Percentiles rank a stretch among this genome's conserved stretches.
phyloP scores from a whole-genome alignment of 2,797 vertebrate species.

The Muscicapa striata region DNA sequence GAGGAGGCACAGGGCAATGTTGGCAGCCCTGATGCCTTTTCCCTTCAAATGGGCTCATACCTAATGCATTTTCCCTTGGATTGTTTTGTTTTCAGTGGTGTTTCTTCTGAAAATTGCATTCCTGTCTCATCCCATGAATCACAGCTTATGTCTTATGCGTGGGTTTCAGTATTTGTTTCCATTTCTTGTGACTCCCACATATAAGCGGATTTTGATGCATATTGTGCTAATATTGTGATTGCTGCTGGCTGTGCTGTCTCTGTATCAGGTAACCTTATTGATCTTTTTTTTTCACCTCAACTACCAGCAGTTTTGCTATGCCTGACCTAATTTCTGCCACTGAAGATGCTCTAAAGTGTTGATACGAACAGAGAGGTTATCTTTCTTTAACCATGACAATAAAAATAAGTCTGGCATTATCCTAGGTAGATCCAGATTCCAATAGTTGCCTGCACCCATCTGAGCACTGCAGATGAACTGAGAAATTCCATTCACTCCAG shows the following conservation, averaged over 20 bases:
- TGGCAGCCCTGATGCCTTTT: slow-evolving; percentile 14
- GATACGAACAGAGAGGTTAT: slow-evolving; percentile 6
- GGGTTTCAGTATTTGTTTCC: slow-evolving; percentile 45
- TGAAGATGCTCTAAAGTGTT: slow-evolving; percentile 34
- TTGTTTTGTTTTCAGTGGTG: slow-evolving; percentile 37
- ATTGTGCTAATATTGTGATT: slow-evolving; percentile 56
- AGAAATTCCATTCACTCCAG: neutral
- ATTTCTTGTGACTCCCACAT: slow-evolving; percentile 21
- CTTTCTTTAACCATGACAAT: slow-evolving; percentile 24
- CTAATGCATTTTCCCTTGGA: slow-evolving; percentile 33
- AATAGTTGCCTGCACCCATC: neutral
- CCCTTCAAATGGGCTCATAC: neutral
- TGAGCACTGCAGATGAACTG: neutral
- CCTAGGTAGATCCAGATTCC: neutral
- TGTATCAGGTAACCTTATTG: slow-evolving; percentile 48
- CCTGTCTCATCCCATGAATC: slow-evolving; percentile 55
- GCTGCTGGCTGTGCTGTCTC: slow-evolving; percentile 33
- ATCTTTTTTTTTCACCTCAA: slow-evolving; percentile 43
- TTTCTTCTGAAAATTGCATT: slow-evolving; percentile 51
- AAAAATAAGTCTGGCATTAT: neutral
- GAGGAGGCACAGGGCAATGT: neutral
- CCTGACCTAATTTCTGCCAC: slow-evolving; percentile 54
- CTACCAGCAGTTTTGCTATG: slow-evolving; percentile 30
- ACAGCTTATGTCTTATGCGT: slow-evolving; percentile 26
- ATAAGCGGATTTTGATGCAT: slow-evolving; percentile 27